phyloP scores from a whole-genome alignment of 1,140 invertebrate species.

The Pseudomyrmex cubaensis region DNA sequence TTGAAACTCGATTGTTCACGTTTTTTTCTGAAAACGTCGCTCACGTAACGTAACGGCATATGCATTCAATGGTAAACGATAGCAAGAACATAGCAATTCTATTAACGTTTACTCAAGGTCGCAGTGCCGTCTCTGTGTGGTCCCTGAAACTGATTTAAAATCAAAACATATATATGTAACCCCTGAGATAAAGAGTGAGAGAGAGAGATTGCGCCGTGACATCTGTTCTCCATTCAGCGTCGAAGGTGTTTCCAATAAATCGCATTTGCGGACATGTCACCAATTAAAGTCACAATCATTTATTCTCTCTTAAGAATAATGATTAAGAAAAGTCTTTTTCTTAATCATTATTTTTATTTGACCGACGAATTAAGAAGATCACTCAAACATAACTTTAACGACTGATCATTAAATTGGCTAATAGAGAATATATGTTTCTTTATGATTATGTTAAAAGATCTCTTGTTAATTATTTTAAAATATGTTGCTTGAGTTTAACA shows the following conservation, averaged over 20 bases:
- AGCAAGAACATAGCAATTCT: background rate
- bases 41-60: background rate
- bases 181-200: background rate
- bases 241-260: background rate
- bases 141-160: slow-evolving; percentile 31
- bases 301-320: background rate
- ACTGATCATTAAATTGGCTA: background rate
- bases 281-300: background rate
- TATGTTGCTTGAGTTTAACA: background rate
- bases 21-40: background rate
- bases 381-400: background rate
- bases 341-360: background rate
- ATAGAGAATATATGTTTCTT: too few relatives aligned
- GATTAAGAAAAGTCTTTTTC: background rate
- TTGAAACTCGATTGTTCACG: background rate
- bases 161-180: background rate
- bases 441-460: too few relatives aligned
- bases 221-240: background rate
- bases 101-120: slow-evolving; percentile 50
- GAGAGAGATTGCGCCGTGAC: background rate
- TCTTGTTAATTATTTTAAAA: background rate
- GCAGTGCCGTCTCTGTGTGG: slow-evolving; percentile 36
- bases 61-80: slow-evolving; percentile 4
- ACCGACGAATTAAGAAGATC: background rate
- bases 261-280: background rate